phyloP scores from a whole-genome alignment of 2,113 vertebrate species.

The Blennius ocellaris region DNA sequence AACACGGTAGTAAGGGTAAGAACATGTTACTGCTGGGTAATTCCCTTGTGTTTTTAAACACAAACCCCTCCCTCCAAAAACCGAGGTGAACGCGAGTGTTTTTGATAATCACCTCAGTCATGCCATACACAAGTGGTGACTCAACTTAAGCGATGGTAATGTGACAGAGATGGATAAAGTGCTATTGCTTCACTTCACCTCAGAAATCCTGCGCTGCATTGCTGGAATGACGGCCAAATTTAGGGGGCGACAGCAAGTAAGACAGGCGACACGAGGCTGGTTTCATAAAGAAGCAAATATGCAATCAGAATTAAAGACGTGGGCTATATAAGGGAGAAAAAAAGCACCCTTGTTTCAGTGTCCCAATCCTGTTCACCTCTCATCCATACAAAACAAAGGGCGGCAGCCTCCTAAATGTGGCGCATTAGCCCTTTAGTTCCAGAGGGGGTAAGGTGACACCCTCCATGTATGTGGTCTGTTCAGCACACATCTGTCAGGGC shows the following conservation, averaged over 20 bases:
- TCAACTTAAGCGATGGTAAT: constrained; percentile 5
- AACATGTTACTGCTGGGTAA: constrained; percentile 54
- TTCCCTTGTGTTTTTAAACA: constrained; percentile 46
- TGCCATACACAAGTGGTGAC: constrained; percentile 35
- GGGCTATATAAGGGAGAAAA: constrained; percentile 11
- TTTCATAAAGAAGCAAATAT: neutral
- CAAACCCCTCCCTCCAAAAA: constrained; percentile 45
- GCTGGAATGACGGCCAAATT: neutral
- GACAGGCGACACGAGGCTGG: neutral
- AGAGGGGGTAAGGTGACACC: constrained; percentile 81
- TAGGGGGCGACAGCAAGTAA: neutral
- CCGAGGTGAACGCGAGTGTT: constrained; percentile 23
- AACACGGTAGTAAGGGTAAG: constrained; percentile 27
- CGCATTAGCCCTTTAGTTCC: constrained; percentile 80
- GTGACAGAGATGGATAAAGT: constrained; percentile 37
- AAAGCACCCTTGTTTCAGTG: constrained; percentile 20
- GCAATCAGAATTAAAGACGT: constrained; percentile 15
- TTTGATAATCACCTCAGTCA: constrained; percentile 39
- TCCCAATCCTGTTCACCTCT: constrained; percentile 61
- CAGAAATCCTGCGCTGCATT: constrained; percentile 30
- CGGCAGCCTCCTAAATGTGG: constrained; percentile 79
- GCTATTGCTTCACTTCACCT: constrained; percentile 23
- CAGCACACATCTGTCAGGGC: constrained; percentile 81
- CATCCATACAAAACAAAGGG: constrained; percentile 74
- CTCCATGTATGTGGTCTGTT: constrained; percentile 83